Conservation (phyloP, 1,140 invertebrate species). For the Drosophila paulistorum region DNA sequence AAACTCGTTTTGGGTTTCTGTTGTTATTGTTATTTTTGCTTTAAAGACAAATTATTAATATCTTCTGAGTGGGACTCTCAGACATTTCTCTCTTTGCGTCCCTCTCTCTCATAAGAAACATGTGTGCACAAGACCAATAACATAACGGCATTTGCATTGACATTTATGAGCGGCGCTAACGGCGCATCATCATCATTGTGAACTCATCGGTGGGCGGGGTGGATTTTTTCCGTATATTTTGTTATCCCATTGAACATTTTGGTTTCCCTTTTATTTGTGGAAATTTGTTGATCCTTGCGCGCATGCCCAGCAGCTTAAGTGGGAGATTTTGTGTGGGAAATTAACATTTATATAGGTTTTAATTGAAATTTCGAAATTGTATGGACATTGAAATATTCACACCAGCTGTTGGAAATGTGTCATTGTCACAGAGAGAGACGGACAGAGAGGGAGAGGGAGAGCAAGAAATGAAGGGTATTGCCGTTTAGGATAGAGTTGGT, state of each 20-base stretch:
- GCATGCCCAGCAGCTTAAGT: slow-evolving; percentile 67
- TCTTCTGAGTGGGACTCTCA: slow-evolving; percentile 20
- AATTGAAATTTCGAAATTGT: slow-evolving; percentile 39
- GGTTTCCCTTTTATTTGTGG: slow-evolving; percentile 58
- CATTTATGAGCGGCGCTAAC: slow-evolving; percentile 79
- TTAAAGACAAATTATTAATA: slow-evolving; percentile 44
- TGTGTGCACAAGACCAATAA: slow-evolving; percentile 46
- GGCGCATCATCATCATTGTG: slow-evolving; percentile 35
- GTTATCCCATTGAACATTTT: slow-evolving; percentile 13
- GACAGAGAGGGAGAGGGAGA: not conserved
- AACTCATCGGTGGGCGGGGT: slow-evolving; percentile 41
- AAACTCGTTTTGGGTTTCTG: slow-evolving; percentile 59
- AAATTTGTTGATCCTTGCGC: slow-evolving; percentile 49
- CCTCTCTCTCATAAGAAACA: slow-evolving; percentile 27
- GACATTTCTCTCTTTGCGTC: slow-evolving; percentile 22
- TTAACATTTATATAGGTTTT: slow-evolving; percentile 43
- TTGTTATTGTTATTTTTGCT: slow-evolving; percentile 36
- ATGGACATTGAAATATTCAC: slow-evolving; percentile 15
- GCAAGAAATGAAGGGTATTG: not conserved
- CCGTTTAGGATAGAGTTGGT: slow-evolving; percentile 16
- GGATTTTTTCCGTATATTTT: slow-evolving; percentile 34
- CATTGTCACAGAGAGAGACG: not conserved
- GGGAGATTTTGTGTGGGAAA: slow-evolving; percentile 60
- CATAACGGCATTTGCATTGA: slow-evolving; percentile 60
- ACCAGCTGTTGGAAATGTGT: slow-evolving; percentile 70